Percentiles rank a stretch among this genome's conserved stretches.
Evolutionary conservation across 2,113 vertebrate genomes (phyloP).

Genomic region (Synodontis membranacea): DNA sequence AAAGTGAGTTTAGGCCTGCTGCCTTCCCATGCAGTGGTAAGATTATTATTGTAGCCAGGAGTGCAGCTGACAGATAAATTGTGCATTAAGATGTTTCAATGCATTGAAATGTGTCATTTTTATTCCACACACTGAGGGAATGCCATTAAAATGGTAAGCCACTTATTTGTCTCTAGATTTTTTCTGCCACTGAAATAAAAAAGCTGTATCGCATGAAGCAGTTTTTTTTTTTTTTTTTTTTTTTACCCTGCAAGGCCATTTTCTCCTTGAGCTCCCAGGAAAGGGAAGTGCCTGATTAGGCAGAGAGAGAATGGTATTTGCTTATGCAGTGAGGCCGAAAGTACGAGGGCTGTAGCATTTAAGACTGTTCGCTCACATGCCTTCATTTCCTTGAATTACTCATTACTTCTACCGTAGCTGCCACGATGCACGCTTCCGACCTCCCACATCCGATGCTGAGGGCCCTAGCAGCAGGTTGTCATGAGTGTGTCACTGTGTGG

Average conservation of each 20-base stretch:
- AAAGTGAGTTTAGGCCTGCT: slow-evolving; percentile 65
- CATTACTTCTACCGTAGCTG: slow-evolving; percentile 72
- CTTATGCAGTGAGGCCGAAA: slow-evolving; percentile 75
- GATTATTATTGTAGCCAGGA: slow-evolving; percentile 72
- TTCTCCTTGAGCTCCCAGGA: slow-evolving; percentile 70
- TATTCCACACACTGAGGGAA: slow-evolving; percentile 57
- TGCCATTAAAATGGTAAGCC: slow-evolving; percentile 70
- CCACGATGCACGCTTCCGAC: slow-evolving; percentile 50
- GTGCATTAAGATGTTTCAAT: slow-evolving; percentile 68
- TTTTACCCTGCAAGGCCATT: slow-evolving; percentile 64
- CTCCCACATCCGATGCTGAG: slow-evolving; percentile 20
- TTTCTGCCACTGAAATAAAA: slow-evolving; percentile 56
- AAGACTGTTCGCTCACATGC: slow-evolving; percentile 60
- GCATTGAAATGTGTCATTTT: slow-evolving; percentile 70
- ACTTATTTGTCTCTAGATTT: slow-evolving; percentile 72
- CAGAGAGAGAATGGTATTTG: slow-evolving; percentile 72
- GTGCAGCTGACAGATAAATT: slow-evolving; percentile 72
- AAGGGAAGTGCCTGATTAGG: slow-evolving; percentile 73
- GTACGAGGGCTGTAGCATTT: slow-evolving; percentile 60
- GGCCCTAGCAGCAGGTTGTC: neutral
- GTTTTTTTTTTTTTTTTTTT: too few species aligned
- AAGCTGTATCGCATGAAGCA: slow-evolving; percentile 62
- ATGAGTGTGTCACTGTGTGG: slow-evolving; percentile 1
- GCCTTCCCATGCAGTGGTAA: slow-evolving; percentile 66
- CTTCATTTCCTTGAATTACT: slow-evolving; percentile 70